These are phyloP conservation scores for Cryptus armator DNA, from an alignment of 2,888 invertebrate species.

Conservation along the genomic window DNA sequence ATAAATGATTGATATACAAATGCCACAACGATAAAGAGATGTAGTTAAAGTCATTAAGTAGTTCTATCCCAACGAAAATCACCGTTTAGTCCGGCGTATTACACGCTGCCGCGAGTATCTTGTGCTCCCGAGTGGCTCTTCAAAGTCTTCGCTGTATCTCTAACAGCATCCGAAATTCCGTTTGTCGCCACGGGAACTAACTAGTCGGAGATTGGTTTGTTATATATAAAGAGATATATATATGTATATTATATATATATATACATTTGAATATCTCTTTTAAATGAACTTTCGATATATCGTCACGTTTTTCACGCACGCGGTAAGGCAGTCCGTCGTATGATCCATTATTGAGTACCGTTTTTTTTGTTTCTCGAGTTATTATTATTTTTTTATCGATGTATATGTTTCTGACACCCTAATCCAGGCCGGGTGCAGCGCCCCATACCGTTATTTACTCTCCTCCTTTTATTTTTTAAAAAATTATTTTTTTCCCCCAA, in stretches of 20 bases:
- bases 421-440: constrained; percentile 79
- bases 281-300: not conserved
- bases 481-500: constrained; percentile 24
- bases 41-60: not conserved
- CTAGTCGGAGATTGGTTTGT: not conserved
- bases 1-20: constrained; percentile 25
- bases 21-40: not conserved
- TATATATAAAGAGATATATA: not conserved
- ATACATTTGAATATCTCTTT: not conserved
- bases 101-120: not conserved
- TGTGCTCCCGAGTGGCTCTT: constrained; percentile 10
- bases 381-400: not conserved
- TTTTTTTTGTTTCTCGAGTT: not conserved
- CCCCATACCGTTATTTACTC: constrained; percentile 62
- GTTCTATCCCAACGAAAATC: not conserved
- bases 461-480: constrained; percentile 17
- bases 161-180: not conserved
- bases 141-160: not conserved
- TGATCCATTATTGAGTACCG: not conserved
- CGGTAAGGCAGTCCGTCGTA: not conserved
- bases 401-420: constrained; percentile 72
- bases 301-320: constrained; percentile 54
- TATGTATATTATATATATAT: not conserved
- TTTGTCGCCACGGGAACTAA: not conserved
- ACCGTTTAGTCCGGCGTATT: constrained; percentile 8